Evolutionary conservation across 2,888 invertebrate genomes (phyloP).

Genomic region (Crocallis elinguaria): DNA sequence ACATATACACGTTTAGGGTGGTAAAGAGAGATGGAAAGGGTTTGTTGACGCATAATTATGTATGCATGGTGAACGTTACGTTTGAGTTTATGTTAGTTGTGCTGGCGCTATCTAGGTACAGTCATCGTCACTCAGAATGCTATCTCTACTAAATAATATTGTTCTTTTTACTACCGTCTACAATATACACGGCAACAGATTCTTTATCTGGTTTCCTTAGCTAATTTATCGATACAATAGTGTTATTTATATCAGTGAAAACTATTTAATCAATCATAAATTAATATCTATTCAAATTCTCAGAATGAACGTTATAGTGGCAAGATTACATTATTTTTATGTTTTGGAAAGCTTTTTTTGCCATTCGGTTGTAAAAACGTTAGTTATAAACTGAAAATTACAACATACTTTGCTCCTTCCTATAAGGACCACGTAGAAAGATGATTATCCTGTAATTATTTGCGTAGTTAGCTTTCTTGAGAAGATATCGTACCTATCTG

Average conservation of each 20-base stretch:
- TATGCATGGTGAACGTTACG: conserved; percentile 19
- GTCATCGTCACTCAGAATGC: not conserved
- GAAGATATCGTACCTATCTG: too few species aligned
- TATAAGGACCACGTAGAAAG: too few species aligned
- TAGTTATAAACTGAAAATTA: too few species aligned
- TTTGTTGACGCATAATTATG: conserved; percentile 27
- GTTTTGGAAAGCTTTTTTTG: too few species aligned
- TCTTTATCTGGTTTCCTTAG: not conserved
- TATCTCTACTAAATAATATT: not conserved
- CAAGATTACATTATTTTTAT: conserved; percentile 9
- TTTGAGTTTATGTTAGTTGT: conserved; percentile 22
- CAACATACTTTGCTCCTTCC: too few species aligned
- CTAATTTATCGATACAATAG: not conserved
- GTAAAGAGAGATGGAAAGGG: conserved; percentile 17
- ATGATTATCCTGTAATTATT: too few species aligned
- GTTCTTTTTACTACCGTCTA: not conserved
- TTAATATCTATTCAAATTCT: conserved; percentile 9
- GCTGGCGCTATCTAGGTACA: not conserved
- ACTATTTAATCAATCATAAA: conserved; percentile 9
- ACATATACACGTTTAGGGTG: not conserved
- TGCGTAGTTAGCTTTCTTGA: too few species aligned
- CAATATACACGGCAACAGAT: not conserved
- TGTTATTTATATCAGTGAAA: conserved; percentile 3
- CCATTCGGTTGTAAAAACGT: too few species aligned
- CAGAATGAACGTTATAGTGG: not conserved